Evolutionary conservation across 2,113 vertebrate species (phyloP).

Genomic region (Colistium nudipinnis): DNA sequence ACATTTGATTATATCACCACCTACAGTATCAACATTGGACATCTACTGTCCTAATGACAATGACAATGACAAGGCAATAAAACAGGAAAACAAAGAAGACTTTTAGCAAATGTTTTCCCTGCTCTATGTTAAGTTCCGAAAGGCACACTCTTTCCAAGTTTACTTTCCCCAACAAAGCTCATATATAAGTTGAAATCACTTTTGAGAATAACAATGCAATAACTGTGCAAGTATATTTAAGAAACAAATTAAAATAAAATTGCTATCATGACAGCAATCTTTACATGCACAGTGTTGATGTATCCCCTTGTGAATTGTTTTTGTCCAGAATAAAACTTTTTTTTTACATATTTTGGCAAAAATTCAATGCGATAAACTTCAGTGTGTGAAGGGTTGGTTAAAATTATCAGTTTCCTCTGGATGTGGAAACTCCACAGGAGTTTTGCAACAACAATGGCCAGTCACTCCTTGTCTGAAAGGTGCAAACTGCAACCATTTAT

Average conservation of each 20-base stretch:
- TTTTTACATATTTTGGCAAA: no score
- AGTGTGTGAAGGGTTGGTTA: not conserved
- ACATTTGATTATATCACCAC: not conserved
- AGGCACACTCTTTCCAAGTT: not conserved
- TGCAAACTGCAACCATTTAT: constrained; percentile 69
- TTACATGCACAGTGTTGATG: no score
- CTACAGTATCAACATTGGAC: constrained; percentile 3
- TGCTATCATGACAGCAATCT: not conserved
- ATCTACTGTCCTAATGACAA: no score
- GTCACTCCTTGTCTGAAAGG: constrained; percentile 71
- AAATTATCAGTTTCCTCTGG: constrained; percentile 20
- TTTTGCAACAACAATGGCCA: constrained; percentile 58
- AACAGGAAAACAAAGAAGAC: not conserved
- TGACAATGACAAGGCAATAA: not conserved
- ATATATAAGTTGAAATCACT: not conserved
- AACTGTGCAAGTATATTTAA: no score
- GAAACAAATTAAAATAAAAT: not conserved
- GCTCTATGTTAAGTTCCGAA: not conserved
- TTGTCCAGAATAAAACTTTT: no score
- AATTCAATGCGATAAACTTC: not conserved
- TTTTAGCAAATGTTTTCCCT: not conserved
- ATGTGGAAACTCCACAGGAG: constrained; percentile 54
- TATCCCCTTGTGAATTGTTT: no score
- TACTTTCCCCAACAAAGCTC: not conserved
- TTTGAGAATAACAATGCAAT: no score